Conservation (phyloP, 1,140 invertebrate genomes). For the Drosophila truncata region DNA sequence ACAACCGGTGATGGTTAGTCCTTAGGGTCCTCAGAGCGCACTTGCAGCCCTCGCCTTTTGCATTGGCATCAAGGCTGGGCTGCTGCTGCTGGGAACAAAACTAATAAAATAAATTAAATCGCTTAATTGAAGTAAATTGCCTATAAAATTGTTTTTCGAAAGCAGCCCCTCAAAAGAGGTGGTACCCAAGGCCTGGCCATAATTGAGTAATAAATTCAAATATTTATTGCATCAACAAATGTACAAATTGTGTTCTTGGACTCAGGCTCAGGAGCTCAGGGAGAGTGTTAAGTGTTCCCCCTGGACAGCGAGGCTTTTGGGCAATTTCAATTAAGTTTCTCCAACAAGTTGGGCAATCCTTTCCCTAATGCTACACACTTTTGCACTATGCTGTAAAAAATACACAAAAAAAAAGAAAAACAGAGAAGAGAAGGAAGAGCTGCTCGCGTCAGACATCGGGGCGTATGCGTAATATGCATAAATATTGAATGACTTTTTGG, state of each 20-base stretch:
- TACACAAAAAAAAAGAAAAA: neutral
- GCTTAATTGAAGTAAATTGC: conserved; percentile 77
- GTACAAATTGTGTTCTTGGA: conserved; percentile 45
- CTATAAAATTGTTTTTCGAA: conserved; percentile 69
- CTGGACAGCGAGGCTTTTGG: neutral
- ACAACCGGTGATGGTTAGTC: conserved; percentile 11
- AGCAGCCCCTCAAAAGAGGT: conserved; percentile 14
- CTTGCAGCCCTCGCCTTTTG: conserved; percentile 55
- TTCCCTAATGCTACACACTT: conserved; percentile 49
- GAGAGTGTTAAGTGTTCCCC: conserved; percentile 51
- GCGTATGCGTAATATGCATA: conserved; percentile 61
- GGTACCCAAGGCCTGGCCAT: conserved; percentile 24
- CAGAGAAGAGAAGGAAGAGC: too few relatives aligned
- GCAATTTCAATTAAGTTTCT: conserved; percentile 66
- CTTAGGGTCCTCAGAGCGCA: conserved; percentile 20
- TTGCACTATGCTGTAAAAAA: conserved; percentile 46
- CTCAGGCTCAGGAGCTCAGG: neutral
- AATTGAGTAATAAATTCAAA: conserved; percentile 74
- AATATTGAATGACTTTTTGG: conserved; percentile 64
- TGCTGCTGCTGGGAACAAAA: conserved; percentile 36
- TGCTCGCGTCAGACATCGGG: conserved; percentile 1
- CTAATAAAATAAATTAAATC: conserved; percentile 79
- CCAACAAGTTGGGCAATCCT: conserved; percentile 40
- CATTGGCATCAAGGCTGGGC: conserved; percentile 40
- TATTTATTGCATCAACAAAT: conserved; percentile 71